phyloP scores from a whole-genome alignment of 2,113 vertebrate genomes.

The Pelmatolapia mariae region DNA sequence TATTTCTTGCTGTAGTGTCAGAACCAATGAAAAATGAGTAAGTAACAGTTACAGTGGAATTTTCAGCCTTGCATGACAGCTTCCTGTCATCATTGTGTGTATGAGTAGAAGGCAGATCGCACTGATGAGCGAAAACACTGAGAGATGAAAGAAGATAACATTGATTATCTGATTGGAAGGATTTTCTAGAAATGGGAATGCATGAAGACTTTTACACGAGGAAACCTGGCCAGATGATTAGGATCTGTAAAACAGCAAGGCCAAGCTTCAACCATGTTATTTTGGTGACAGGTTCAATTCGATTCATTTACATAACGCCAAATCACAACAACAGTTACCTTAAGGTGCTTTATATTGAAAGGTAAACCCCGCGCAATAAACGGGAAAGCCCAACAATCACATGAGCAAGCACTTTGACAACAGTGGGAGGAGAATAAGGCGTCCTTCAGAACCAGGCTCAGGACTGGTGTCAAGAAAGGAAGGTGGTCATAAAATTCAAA shows the following conservation, averaged over 20 bases:
- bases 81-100: background rate
- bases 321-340: background rate
- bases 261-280: background rate
- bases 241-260: background rate
- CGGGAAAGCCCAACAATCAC: background rate
- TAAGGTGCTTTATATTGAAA: background rate
- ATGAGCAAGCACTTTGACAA: background rate
- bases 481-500: background rate
- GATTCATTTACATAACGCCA: background rate
- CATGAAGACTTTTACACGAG: background rate
- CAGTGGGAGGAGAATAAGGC: background rate
- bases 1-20: background rate
- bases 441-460: background rate
- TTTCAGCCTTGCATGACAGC: background rate
- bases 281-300: background rate
- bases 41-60: background rate
- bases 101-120: background rate
- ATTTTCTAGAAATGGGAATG: background rate
- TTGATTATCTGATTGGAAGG: background rate
- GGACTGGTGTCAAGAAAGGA: background rate
- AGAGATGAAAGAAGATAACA: background rate
- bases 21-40: background rate
- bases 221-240: background rate
- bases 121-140: background rate
- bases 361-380: fast-evolving